Percentiles rank a stretch among this genome's conserved stretches.
Conservation (phyloP, 2,888 invertebrate species). For the Dynastes hyllus region DNA sequence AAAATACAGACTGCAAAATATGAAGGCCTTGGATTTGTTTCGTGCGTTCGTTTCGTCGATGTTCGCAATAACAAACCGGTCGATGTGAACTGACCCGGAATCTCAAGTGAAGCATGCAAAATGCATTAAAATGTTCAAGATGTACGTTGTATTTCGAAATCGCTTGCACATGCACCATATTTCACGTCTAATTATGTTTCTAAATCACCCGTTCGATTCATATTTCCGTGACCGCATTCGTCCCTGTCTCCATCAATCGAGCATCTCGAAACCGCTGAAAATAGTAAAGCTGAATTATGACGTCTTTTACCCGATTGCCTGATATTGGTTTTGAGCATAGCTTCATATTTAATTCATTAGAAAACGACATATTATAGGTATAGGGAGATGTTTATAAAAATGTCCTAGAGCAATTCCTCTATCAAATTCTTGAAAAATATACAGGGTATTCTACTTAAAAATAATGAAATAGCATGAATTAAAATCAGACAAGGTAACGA, state of each 20-base stretch:
- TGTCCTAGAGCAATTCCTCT: too few relatives aligned
- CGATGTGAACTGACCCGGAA: conserved; percentile 50
- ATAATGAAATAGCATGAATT: too few relatives aligned
- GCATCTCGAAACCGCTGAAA: conserved; percentile 7
- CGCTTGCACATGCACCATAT: conserved; percentile 51
- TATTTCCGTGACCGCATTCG: conserved; percentile 31
- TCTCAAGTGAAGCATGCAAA: conserved; percentile 48
- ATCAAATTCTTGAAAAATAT: too few relatives aligned
- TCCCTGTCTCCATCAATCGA: conserved; percentile 36
- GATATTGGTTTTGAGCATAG: too few relatives aligned
- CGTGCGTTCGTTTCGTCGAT: conserved; percentile 16
- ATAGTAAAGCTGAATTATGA: conserved; percentile 7
- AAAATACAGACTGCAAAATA: background rate
- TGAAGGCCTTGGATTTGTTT: conserved; percentile 24
- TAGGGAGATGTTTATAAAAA: too few relatives aligned
- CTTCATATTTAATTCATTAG: too few relatives aligned
- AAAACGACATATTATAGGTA: too few relatives aligned
- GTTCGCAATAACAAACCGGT: conserved; percentile 49
- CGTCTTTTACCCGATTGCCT: background rate
- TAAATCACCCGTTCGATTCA: conserved; percentile 48
- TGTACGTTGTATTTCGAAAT: conserved; percentile 49
- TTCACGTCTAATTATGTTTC: conserved; percentile 49
- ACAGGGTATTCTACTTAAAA: too few relatives aligned
- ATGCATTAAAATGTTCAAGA: conserved; percentile 50
- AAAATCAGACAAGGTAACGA: too few relatives aligned